Base-by-base conservation (phyloP, 2,888 invertebrate genomes). In the Hirtodrosophila confusa region DNA sequence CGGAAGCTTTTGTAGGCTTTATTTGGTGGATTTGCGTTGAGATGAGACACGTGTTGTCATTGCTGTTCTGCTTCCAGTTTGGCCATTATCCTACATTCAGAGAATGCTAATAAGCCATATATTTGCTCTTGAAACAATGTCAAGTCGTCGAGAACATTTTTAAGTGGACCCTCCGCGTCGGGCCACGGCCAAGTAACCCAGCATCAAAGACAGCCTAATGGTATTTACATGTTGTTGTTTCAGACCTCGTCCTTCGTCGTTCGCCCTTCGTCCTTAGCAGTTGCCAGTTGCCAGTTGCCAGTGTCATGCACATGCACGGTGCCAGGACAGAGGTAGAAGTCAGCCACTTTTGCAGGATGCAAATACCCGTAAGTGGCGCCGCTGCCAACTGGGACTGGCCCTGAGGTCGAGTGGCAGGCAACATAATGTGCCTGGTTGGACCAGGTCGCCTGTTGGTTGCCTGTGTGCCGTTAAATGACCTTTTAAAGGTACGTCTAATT, bases 401-500 rank as follows among this genome's bases (percentile, higher is more conserved):
- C 76, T 76, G 63, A 47, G 63, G 61, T 77, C 56, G 74, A 77
- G 66, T 65, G 65, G 47, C 61, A 64, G 65, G 47, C 61, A 64
- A 50, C 73, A 64, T 66, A 60, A 69, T 68, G 69, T 72, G 72
- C 57, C 57, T 31, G 47, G 57, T 53, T 64, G 53, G 66, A 47
- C 58, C 47, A 39, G 41, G 55, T 41, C 39, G 49, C 29, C 69
- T 58, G 17, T 17, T 17, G 17, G 17, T 17, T 17, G 17, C 17
- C 17, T 17, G 17, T 17, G 55, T 41, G 72, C 67, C 75, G 70
- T 75, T 82, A 74, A 85, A 84, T 77, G 83, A 82, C 86, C 86
- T 87, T 86, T 73, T 84, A 87, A 84, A 84, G 82, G 88, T 79
- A 79, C 71, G 75, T 85, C 88, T 84, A 87, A 83, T 83, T 83